phyloP scores from a whole-genome alignment of 2,797 vertebrate species.

The Pteronotus mesoamericanus region DNA sequence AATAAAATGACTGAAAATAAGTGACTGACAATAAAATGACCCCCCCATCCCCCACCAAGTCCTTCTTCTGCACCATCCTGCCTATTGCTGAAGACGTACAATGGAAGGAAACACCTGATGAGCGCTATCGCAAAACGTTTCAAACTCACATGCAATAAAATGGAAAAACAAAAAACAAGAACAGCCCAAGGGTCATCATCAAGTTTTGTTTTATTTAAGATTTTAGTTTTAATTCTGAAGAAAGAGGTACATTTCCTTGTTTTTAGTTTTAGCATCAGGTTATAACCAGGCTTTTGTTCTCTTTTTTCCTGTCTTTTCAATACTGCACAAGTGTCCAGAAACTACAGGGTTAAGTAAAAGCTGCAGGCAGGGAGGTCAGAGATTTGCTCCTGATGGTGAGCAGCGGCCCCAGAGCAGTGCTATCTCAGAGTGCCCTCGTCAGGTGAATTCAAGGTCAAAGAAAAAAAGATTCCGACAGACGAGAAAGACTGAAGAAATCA shows the following conservation, averaged over 20 bases:
- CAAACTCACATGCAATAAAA: background rate
- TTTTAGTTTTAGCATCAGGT: constrained; percentile 94
- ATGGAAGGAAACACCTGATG: background rate
- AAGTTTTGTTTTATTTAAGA: constrained; percentile 99
- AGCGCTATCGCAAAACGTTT: background rate
- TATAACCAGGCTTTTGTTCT: constrained; percentile 90
- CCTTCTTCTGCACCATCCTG: background rate
- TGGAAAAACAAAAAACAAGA: constrained; percentile 65
- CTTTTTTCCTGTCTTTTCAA: constrained; percentile 86
- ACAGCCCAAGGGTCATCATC: constrained; percentile 80
- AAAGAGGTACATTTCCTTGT: constrained; percentile 97
- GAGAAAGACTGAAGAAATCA: constrained; percentile 84
- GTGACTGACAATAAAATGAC: background rate
- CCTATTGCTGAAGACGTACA: background rate
- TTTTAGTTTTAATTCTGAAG: constrained; percentile 99
- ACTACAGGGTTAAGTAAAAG: constrained; percentile 88
- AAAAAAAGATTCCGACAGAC: constrained; percentile 77
- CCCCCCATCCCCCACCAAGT: too few relatives aligned
- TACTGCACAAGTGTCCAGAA: constrained; percentile 90
- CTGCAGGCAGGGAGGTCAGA: constrained; percentile 84
- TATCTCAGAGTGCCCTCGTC: constrained; percentile 82
- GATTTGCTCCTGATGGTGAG: constrained; percentile 81
- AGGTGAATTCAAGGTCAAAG: constrained; percentile 72
- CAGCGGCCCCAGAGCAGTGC: constrained; percentile 82
- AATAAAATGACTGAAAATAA: background rate